phyloP scores from a whole-genome alignment of 2,113 vertebrate genomes.

The Oriolus oriolus region DNA sequence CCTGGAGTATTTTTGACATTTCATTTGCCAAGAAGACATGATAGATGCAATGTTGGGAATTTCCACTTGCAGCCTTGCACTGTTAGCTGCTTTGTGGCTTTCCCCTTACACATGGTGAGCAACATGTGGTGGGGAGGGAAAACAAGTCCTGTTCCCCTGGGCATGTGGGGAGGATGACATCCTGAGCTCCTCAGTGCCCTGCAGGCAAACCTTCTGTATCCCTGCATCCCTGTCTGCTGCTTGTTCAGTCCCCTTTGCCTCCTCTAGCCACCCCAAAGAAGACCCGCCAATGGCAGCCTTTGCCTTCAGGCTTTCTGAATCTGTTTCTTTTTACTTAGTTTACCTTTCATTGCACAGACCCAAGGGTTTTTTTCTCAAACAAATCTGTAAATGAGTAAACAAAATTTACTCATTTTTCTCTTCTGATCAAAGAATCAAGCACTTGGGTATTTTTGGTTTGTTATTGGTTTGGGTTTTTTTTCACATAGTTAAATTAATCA shows the following conservation, averaged over 20 bases:
- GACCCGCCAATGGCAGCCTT: neutral
- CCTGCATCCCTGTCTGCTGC: neutral
- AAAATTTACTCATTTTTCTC: neutral
- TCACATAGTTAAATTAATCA: neutral
- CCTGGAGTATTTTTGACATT: neutral
- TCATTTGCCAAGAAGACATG: neutral
- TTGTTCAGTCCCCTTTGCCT: neutral
- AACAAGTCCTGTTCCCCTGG: accelerated
- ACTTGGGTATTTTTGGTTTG: neutral
- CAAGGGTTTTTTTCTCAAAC: neutral
- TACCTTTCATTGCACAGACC: neutral
- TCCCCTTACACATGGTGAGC: neutral
- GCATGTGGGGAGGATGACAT: accelerated
- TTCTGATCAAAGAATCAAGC: neutral
- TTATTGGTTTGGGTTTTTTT: neutral
- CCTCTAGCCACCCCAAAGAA: accelerated
- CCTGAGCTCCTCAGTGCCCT: neutral
- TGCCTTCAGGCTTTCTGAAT: neutral
- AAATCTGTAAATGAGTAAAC: no score
- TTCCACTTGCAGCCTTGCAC: neutral
- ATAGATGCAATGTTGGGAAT: neutral
- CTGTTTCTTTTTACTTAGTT: neutral
- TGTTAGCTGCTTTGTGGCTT: neutral
- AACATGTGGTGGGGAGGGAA: accelerated
- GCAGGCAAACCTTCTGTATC: neutral